phyloP scores from a whole-genome alignment of 2,797 vertebrate genomes.

The Pristis pectinata region DNA sequence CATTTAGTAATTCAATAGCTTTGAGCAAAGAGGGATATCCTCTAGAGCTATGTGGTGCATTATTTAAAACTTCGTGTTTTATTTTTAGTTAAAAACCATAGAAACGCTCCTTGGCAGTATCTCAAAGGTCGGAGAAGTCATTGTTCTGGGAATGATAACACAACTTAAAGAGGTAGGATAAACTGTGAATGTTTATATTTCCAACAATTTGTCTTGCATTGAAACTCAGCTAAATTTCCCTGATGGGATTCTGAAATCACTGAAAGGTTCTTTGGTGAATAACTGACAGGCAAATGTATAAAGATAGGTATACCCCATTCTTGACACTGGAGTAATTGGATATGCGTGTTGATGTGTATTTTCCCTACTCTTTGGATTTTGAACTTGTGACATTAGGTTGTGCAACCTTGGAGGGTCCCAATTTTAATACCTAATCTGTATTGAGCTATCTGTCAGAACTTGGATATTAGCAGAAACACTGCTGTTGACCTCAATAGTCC shows the following conservation, averaged over 20 bases:
- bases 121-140: constrained; percentile 80
- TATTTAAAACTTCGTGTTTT: constrained; percentile 41
- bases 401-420: not conserved
- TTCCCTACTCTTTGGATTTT: not conserved
- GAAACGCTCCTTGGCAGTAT: constrained; percentile 83
- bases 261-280: not conserved
- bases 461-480: not conserved
- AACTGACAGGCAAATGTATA: not conserved
- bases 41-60: too few species aligned
- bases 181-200: not conserved
- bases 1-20: not conserved
- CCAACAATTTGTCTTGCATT: not conserved
- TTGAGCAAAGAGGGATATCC: not conserved
- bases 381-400: not conserved
- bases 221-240: not conserved
- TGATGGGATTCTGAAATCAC: not conserved
- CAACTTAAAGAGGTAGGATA: constrained; percentile 86
- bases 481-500: not conserved
- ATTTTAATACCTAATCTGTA: not conserved
- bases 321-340: not conserved
- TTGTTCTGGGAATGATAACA: constrained; percentile 93
- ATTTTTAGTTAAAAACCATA: constrained; percentile 76
- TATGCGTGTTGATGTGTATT: not conserved
- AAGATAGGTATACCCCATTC: not conserved
- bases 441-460: not conserved